Evolutionary conservation across 2,797 vertebrate species (phyloP), one percentile per base, ranked within the genome.

Genomic region (Leptoclinus maculatus): DNA sequence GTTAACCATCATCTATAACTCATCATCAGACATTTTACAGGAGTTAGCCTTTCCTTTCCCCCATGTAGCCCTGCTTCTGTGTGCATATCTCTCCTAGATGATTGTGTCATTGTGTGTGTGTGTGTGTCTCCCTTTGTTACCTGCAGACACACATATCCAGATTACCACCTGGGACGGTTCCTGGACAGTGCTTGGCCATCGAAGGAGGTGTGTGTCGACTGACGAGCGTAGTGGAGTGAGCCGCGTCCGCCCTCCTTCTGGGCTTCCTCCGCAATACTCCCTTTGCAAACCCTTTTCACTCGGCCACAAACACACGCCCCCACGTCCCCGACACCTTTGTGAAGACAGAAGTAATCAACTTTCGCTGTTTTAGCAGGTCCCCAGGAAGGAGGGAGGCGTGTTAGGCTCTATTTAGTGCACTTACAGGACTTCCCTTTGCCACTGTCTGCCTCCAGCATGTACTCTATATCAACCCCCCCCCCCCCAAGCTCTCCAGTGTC

Each of bases 111-210:
- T 78, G 21, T 56, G n/a, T 54, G 36, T 76, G 56, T 78, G 21
- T 79, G 23, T 87, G 17, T 84, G n/a, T 79, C 4, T 36, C 34
- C 10, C 74, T 68, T 81, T 82, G 81, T 78, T 83, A 64, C 89
- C 87, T 82, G 63, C 96, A 99, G 98, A 99, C 98, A 78, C 98
- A 98, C 93, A 99, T 99, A 95, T 99, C 98, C 82, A 97, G 98
- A 92, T 95, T 99, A 87, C 98, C 98, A 79, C 96, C 98, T 0
- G 98, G 97, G 70, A 98, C 97, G 0, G 96, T 98, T 87, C 97
- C 98, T n/a, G 98, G 98, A 86, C 98, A 98, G 93, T 99, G 98
- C 0, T 95, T 99, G 92, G 98, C 98, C 53, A 99, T 99, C 43
- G 98, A 99, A 95, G 98, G 98, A 86, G 98, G 98, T 41, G 97